phyloP scores from a whole-genome alignment of 2,888 invertebrate species.

The Synanthedon vespiformis region DNA sequence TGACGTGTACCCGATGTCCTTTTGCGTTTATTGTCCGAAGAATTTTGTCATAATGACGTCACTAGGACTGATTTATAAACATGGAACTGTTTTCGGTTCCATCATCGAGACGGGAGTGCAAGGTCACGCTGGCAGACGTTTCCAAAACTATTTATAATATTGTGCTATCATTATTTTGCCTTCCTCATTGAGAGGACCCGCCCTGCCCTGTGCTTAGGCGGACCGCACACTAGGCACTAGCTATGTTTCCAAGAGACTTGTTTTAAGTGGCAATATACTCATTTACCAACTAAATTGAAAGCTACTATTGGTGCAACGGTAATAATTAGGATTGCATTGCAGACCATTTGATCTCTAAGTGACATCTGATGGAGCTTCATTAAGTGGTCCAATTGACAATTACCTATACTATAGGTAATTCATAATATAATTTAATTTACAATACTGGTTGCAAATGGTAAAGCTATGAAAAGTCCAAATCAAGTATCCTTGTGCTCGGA shows the following conservation, averaged over 20 bases:
- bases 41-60: constrained; percentile 63
- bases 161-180: constrained; percentile 26
- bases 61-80: constrained; percentile 60
- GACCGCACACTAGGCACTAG: neutral
- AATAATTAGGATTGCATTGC: constrained; percentile 10
- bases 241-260: neutral
- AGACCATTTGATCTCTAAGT: constrained; percentile 2
- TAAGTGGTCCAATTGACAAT: neutral
- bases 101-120: constrained; percentile 50
- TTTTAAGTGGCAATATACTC: constrained; percentile 1
- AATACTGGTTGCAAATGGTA: no score
- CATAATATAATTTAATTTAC: no score
- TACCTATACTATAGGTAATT: no score
- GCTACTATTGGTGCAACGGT: constrained; percentile 8
- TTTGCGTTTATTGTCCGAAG: constrained; percentile 24
- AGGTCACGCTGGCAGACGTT: constrained; percentile 59
- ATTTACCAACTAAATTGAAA: constrained; percentile 13
- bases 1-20: no score
- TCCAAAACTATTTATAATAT: constrained; percentile 49
- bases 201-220: constrained; percentile 26
- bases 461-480: no score
- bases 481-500: no score
- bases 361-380: neutral
- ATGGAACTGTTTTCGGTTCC: constrained; percentile 51
- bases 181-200: constrained; percentile 30